Evolutionary conservation across 2,797 vertebrate species (phyloP), one percentile per base, ranked within the genome.

Genomic region (Adelosebastes latens): DNA sequence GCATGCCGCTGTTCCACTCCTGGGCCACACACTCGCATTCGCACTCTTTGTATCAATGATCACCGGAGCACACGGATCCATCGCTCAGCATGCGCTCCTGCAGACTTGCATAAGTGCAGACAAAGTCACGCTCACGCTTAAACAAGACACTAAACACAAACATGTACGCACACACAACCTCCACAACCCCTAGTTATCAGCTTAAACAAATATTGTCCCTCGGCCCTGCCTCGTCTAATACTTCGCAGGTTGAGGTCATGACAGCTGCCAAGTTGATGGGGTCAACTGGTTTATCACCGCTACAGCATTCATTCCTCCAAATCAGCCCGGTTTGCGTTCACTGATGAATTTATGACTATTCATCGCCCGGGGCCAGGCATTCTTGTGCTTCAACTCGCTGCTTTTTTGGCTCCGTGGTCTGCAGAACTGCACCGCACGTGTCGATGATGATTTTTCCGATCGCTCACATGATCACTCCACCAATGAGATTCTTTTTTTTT

Each of bases 191-290:
- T 11, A 39, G 60, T 90, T 93, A 94, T 95, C 92, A 92, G 92
- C 92, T 93, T 90, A 88, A 93, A 91, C 89, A 93, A 94, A 95
- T 92, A 93, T 83, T 88, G 90, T 86, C 75, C 81, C 67, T 62
- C 79, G 69, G 64, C 86, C 84, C 87, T 70, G 77, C 82, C 82
- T 77, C 85, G 63, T 86, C 87, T 77, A 66, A 82, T 76, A 81
- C 61, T 32, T 79, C 79, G 75, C 80, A 87, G 89, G 92, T 89
- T 90, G 87, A 93, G 93, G 91, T 94, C 93, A 91, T 63, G 87
- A 87, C 92, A 91, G 89, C 88, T 90, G 88, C 82, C 88, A 82
- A 81, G 87, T 73, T 88, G 84, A 92, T 53, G 24, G 84, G 89
- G 92, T 93, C 92, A 92, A 39, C 86, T 90, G 79, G 87, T 95